A percentile compares a stretch with the other conserved stretches of the same genome.
Evolutionary conservation across 2,888 invertebrate genomes (phyloP).

Genomic region (Vanessa cardui): DNA sequence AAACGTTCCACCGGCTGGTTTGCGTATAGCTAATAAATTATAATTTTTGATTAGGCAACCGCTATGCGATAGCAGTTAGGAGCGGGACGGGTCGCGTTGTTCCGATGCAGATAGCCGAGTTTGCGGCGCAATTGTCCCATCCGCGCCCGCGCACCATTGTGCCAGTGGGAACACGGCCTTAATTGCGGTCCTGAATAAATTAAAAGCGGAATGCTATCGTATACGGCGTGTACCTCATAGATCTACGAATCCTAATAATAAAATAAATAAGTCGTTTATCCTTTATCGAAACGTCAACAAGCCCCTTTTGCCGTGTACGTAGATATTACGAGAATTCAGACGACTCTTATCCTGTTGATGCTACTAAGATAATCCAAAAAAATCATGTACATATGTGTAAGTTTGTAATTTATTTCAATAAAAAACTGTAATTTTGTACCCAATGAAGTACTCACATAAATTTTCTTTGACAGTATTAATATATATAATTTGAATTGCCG

Average conservation of each 20-base stretch:
- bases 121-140: constrained; percentile 77
- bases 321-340: too few relatives aligned
- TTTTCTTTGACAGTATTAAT: too few relatives aligned
- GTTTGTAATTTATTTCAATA: too few relatives aligned
- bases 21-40: constrained; percentile 48
- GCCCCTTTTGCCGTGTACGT: too few relatives aligned
- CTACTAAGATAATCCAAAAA: too few relatives aligned
- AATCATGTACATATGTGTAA: too few relatives aligned
- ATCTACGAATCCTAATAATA: constrained; percentile 48
- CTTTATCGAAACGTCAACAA: too few relatives aligned
- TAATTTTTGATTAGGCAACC: constrained; percentile 51
- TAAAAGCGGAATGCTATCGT: constrained; percentile 75
- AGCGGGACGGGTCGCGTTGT: constrained; percentile 52
- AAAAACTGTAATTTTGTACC: too few relatives aligned
- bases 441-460: too few relatives aligned
- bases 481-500: too few relatives aligned
- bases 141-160: constrained; percentile 70
- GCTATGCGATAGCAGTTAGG: constrained; percentile 45
- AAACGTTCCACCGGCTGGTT: constrained; percentile 16
- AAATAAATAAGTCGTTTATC: not conserved
- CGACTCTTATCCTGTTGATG: too few relatives aligned
- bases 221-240: constrained; percentile 52
- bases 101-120: constrained; percentile 75
- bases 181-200: constrained; percentile 79
- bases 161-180: constrained; percentile 74